Evolutionary conservation across 2,113 vertebrate genomes (phyloP).

Genomic region (Felis chaus): DNA sequence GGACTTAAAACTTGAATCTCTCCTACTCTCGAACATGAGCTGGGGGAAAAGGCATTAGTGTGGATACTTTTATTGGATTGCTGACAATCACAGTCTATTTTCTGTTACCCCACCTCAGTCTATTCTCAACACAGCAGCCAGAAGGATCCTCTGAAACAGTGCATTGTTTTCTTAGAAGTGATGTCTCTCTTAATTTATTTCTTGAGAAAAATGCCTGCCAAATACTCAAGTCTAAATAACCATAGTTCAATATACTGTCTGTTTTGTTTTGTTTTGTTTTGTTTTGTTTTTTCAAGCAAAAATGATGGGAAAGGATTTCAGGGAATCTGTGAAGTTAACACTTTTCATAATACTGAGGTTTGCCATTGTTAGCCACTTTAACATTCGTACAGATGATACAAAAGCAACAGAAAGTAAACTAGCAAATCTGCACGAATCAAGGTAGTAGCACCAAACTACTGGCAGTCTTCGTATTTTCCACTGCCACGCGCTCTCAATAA

Average conservation of each 20-base stretch:
- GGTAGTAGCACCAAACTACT: not conserved
- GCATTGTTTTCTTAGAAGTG: not conserved
- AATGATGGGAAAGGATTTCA: slow-evolving; percentile 21
- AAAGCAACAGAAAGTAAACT: not conserved
- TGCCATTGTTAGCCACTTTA: not conserved
- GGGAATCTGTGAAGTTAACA: not conserved
- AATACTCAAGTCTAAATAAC: not conserved
- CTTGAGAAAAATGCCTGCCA: not conserved
- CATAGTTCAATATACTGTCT: not conserved
- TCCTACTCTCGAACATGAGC: not conserved
- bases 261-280: too few relatives aligned
- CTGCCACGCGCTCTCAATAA: not conserved
- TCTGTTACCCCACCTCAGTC: not conserved
- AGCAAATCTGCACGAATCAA: not conserved
- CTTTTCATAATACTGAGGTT: not conserved
- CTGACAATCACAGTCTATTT: not conserved
- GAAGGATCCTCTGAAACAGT: not conserved
- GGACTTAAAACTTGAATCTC: not conserved
- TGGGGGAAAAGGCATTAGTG: not conserved
- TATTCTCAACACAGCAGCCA: not conserved
- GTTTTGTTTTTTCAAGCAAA: not conserved
- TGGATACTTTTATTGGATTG: not conserved
- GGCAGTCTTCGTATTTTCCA: not conserved
- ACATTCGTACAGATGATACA: not conserved
- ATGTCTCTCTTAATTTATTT: not conserved